phyloP scores from a whole-genome alignment of 2,113 vertebrate genomes.

The Heptranchias perlo region DNA sequence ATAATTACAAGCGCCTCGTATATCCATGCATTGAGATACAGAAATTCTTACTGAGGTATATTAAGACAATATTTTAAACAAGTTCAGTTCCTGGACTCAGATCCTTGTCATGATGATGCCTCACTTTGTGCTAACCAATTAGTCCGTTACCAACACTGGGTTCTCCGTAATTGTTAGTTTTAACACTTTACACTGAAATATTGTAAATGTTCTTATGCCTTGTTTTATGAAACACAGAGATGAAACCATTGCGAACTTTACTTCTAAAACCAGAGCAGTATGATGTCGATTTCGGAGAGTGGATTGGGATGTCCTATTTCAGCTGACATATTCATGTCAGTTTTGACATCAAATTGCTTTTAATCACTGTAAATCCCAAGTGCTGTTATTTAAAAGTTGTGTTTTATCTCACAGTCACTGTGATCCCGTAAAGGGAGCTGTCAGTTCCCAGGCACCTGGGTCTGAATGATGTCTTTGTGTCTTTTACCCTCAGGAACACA shows the following conservation, averaged over 20 bases:
- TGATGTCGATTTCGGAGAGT: background rate
- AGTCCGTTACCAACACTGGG: background rate
- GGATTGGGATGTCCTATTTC: slow-evolving; percentile 25
- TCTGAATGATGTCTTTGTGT: slow-evolving; percentile 38
- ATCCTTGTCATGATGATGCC: background rate
- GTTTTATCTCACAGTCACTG: slow-evolving; percentile 37
- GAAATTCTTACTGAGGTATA: background rate
- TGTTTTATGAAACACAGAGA: background rate
- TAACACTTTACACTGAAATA: background rate
- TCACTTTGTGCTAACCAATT: background rate
- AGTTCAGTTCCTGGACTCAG: background rate
- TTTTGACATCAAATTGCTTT: slow-evolving; percentile 38
- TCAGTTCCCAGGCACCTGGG: slow-evolving; percentile 38
- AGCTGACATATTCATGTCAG: slow-evolving; percentile 28
- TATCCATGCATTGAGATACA: background rate
- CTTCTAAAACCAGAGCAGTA: background rate
- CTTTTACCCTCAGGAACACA: slow-evolving; percentile 32
- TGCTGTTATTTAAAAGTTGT: slow-evolving; percentile 38
- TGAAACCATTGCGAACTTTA: background rate
- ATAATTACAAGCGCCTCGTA: background rate
- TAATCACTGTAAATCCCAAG: slow-evolving; percentile 36
- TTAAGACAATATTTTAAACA: background rate
- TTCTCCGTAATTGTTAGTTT: background rate
- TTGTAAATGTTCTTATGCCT: background rate
- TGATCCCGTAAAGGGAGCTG: slow-evolving; percentile 37